Percentiles rank a stretch among this genome's conserved stretches.
Conservation (phyloP, 2,888 invertebrate species). For the Aradus depressus region DNA sequence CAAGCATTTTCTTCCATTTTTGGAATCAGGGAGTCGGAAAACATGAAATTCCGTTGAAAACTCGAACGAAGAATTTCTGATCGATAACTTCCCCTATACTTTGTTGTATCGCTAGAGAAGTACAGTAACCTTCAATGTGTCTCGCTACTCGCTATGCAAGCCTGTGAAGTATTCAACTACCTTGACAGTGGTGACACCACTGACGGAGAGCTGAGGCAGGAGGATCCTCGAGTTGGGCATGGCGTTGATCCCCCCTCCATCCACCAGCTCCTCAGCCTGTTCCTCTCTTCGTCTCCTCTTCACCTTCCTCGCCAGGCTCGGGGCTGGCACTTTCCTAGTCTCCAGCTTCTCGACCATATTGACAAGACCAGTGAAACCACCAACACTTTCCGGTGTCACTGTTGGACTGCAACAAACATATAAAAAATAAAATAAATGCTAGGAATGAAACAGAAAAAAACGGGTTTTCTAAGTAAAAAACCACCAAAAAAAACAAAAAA, state of each 20-base stretch:
- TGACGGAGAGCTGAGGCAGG: constrained; percentile 4
- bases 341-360: constrained; percentile 18
- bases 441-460: too few species aligned
- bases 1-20: too few species aligned
- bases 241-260: not conserved
- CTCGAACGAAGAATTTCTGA: too few species aligned
- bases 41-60: too few species aligned
- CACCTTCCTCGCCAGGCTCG: not conserved
- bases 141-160: not conserved
- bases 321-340: constrained; percentile 6
- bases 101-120: not conserved
- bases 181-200: not conserved
- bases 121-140: not conserved
- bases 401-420: too few species aligned
- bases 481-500: too few species aligned
- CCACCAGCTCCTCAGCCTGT: not conserved
- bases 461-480: too few species aligned
- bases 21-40: too few species aligned
- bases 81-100: too few species aligned
- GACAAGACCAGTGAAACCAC: constrained; percentile 21
- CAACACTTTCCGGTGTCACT: constrained; percentile 10
- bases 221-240: not conserved
- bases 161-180: not conserved
- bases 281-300: constrained; percentile 2
- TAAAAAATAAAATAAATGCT: too few species aligned